Evolutionary conservation across 2,113 vertebrate genomes (phyloP).

Genomic region (Cottus gobio): DNA sequence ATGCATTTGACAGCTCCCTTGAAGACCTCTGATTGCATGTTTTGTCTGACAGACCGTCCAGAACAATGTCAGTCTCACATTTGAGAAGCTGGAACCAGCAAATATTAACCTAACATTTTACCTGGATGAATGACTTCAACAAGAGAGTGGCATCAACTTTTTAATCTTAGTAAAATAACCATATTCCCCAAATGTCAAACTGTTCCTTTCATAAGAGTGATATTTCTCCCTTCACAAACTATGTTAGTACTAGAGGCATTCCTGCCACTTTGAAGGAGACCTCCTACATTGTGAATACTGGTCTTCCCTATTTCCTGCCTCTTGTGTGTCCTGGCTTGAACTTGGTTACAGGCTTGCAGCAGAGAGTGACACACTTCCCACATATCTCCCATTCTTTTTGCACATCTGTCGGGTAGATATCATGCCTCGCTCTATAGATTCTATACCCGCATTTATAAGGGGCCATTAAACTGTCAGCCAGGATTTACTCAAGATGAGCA

Average conservation of each 20-base stretch:
- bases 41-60: background rate
- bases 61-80: background rate
- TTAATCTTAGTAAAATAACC: background rate
- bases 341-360: background rate
- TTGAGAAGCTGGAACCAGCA: background rate
- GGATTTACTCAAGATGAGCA: slow-evolving; percentile 83
- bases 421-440: slow-evolving; percentile 79
- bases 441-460: slow-evolving; percentile 79
- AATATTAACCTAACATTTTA: background rate
- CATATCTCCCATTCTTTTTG: slow-evolving; percentile 39
- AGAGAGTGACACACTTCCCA: slow-evolving; percentile 28
- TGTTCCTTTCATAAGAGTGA: background rate
- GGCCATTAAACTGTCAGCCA: slow-evolving; percentile 87
- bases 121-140: background rate
- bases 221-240: background rate
- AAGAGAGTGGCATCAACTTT: background rate
- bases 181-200: background rate
- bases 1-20: background rate
- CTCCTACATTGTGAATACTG: background rate
- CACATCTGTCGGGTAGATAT: slow-evolving; percentile 83
- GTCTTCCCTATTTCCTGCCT: background rate
- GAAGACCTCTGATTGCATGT: background rate
- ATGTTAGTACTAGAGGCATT: background rate
- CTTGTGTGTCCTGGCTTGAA: slow-evolving; percentile 47
- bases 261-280: background rate